Percentiles rank a stretch among this genome's conserved stretches.
These are phyloP conservation scores for Drosophila subsilvestris DNA, from an alignment of 2,888 invertebrate species.

Conservation along the genomic window DNA sequence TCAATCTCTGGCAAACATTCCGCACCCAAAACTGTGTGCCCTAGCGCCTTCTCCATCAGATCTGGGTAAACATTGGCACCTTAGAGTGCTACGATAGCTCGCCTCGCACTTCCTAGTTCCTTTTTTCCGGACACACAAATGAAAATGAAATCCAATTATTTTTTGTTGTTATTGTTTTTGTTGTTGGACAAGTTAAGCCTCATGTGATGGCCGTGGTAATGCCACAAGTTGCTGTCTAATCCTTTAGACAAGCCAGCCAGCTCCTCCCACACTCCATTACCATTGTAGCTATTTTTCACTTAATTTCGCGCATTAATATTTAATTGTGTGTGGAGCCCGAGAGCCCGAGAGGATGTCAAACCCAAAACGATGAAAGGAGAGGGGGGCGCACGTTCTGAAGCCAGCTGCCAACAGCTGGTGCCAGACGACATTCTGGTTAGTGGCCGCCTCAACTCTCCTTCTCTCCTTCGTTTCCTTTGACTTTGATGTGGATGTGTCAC, in stretches of 20 bases:
- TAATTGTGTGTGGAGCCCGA: conserved; percentile 62
- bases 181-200: conserved; percentile 45
- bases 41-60: background rate
- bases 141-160: conserved; percentile 46
- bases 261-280: conserved; percentile 5
- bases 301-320: conserved; percentile 77
- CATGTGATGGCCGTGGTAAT: conserved; percentile 53
- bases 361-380: conserved; percentile 16
- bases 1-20: conserved; percentile 30
- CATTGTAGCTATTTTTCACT: conserved; percentile 65
- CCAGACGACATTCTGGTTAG: conserved; percentile 27
- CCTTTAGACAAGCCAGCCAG: conserved; percentile 51
- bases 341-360: conserved; percentile 37
- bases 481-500: conserved; percentile 35
- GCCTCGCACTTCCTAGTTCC: background rate
- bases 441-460: background rate
- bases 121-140: background rate
- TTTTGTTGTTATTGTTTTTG: conserved; percentile 4
- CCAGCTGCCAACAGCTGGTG: conserved; percentile 73
- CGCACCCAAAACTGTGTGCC: conserved; percentile 21
- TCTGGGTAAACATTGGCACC: conserved; percentile 9
- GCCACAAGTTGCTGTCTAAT: conserved; percentile 68
- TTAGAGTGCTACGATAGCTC: background rate
- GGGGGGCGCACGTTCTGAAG: conserved; percentile 51
- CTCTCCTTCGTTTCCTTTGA: conserved; percentile 3